Base-by-base conservation (phyloP, 2,888 invertebrate genomes). In the Calameuta filiformis region DNA sequence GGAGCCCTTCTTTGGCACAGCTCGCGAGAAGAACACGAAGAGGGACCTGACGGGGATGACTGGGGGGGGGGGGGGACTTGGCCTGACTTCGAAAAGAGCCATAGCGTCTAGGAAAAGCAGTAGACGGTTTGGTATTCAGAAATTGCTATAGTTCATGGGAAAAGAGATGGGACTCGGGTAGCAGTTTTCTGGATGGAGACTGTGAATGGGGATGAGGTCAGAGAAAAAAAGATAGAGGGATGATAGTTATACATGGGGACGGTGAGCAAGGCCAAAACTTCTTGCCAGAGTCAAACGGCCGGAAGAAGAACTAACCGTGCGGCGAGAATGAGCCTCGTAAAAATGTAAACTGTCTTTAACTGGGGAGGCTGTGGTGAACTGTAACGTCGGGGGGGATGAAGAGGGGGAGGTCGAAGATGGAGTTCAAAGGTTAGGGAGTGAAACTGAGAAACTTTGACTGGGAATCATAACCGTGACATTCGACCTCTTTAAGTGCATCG, bases 311-410 rank as follows among this genome's bases (percentile, higher is more conserved):
- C 73, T 78, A 78, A 78, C 78, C 76, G 78, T 78, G 78, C 73
- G 78, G 75, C 75, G 78, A 78, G 75, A 78, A 78, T 78, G 71
- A 76, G 73, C 34, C 40, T 78, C 76, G 73, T 78, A 78, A 78
- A 78, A 78, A 76, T 78, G 73, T 78, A 73, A 78, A 76, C 78
- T 78, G 69, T 76, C 73, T 35, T 56, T 73, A 68, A 68, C 73
- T 12, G 71, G 71, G 33, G 3, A 34, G 30, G 6, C 23, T 23
- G 56, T 23, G 56, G 56, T 56, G 56, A 23, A 23, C 56, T 23
- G 56, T 23, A 2, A 23, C 56, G 23, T 1, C 1, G 9, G 23
- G 40, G 56, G 56, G 9, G 0, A 35, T 1, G 15, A 56, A 23
- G 23, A 1, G 40, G 40, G 15, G 1, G 15, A 40, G 40, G 9